A percentile compares a stretch with the other conserved stretches of the same genome.
Conservation (phyloP, 92 coral and sea anemone species). For the Bergia sp. region DNA sequence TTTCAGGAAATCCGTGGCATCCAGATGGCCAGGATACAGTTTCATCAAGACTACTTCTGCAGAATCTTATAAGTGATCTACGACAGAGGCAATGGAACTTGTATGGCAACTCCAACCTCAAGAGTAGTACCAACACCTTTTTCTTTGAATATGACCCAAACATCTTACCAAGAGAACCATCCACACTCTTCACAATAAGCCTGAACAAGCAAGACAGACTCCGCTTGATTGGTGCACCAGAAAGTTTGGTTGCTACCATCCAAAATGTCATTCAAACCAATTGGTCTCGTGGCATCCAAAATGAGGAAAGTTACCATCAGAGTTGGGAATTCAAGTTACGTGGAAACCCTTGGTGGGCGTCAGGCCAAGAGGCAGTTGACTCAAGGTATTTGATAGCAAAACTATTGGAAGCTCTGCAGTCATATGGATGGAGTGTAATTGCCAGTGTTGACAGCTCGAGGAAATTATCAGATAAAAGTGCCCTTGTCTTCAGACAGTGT, state of each 20-base stretch:
- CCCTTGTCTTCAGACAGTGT: slow-evolving; percentile 49
- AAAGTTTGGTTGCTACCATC: slow-evolving; percentile 45
- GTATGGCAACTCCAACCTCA: slow-evolving; percentile 54
- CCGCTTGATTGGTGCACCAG: slow-evolving; percentile 56
- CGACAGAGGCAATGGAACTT: slow-evolving; percentile 54
- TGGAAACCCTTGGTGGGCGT: slow-evolving; percentile 66
- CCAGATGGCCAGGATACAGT: slow-evolving; percentile 59
- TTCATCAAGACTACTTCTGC: slow-evolving; percentile 50
- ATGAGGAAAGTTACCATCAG: slow-evolving; percentile 42
- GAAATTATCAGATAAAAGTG: slow-evolving; percentile 40
- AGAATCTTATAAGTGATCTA: slow-evolving; percentile 49
- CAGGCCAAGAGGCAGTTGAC: slow-evolving; percentile 53
- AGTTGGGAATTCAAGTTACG: slow-evolving; percentile 67
- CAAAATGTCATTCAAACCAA: slow-evolving; percentile 51
- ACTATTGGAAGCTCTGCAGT: slow-evolving; percentile 51
- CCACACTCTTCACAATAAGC: slow-evolving; percentile 52
- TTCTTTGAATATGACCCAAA: slow-evolving; percentile 58
- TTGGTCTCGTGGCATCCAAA: slow-evolving; percentile 64
- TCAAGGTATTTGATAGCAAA: slow-evolving; percentile 54
- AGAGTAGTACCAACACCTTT: slow-evolving; percentile 50
- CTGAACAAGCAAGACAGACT: slow-evolving; percentile 57
- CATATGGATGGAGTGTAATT: slow-evolving; percentile 58
- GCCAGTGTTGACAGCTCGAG: slow-evolving; percentile 54
- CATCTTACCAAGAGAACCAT: slow-evolving; percentile 26
- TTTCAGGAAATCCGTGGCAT: slow-evolving; percentile 58